Evolutionary conservation across 2,888 invertebrate genomes (phyloP).

Genomic region (Callosobruchus maculatus): DNA sequence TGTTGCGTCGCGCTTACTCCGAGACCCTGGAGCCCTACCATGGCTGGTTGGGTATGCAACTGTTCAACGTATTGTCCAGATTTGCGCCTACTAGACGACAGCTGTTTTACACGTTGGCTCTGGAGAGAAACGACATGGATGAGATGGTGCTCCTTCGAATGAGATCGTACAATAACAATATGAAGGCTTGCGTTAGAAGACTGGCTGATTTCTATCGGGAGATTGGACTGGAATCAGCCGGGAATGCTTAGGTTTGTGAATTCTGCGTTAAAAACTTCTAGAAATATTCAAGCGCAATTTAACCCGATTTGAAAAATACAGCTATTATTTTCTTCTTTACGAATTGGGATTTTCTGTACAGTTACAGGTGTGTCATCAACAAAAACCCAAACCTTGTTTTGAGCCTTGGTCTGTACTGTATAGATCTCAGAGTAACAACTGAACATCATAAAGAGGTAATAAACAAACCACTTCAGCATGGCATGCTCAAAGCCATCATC

Average conservation of each 20-base stretch:
- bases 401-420: too few species aligned
- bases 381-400: too few species aligned
- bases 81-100: constrained; percentile 35
- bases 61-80: constrained; percentile 56
- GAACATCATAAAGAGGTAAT: too few species aligned
- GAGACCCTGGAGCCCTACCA: constrained; percentile 70
- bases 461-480: too few species aligned
- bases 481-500: too few species aligned
- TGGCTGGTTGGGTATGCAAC: constrained; percentile 70
- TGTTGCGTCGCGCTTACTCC: constrained; percentile 65
- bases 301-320: too few species aligned
- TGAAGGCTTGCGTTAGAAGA: constrained; percentile 57
- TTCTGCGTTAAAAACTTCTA: too few species aligned
- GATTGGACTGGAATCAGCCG: constrained; percentile 50
- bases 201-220: constrained; percentile 60
- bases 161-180: constrained; percentile 51
- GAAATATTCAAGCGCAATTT: too few species aligned
- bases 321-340: too few species aligned
- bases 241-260: not conserved
- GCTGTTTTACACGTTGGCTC: constrained; percentile 31
- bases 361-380: too few species aligned
- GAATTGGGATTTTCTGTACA: too few species aligned
- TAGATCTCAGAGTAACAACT: too few species aligned
- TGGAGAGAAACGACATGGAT: constrained; percentile 37
- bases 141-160: constrained; percentile 44